A percentile compares a stretch with the other conserved stretches of the same genome.
These are phyloP conservation scores for Psilopogon haemacephalus DNA, from an alignment of 2,113 vertebrate species.

Conservation along the genomic window DNA sequence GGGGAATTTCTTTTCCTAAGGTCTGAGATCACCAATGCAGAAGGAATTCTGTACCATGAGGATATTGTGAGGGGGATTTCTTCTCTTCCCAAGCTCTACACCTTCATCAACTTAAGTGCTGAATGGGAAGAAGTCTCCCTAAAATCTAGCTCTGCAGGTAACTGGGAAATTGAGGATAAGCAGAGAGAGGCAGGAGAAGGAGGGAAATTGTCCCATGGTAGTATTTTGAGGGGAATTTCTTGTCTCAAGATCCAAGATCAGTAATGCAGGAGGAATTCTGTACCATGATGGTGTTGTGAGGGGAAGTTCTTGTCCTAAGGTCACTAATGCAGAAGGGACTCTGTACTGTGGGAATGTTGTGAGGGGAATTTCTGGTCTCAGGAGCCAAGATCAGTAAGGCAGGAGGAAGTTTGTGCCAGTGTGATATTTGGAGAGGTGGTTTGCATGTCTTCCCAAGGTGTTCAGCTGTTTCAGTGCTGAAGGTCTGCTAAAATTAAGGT, in stretches of 20 bases:
- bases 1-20: neutral
- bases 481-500: neutral
- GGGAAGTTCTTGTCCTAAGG: no score
- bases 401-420: neutral
- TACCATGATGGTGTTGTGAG: neutral
- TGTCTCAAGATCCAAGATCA: neutral
- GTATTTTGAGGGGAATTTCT: neutral
- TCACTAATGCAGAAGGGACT: no score
- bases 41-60: neutral
- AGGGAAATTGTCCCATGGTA: neutral
- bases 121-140: neutral
- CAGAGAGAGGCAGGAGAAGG: neutral
- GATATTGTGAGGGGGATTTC: neutral
- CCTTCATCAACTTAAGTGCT: neutral
- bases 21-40: neutral
- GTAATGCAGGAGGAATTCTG: neutral
- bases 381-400: neutral
- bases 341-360: no score
- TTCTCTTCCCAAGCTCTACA: neutral
- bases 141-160: neutral
- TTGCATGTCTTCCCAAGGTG: neutral
- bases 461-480: neutral
- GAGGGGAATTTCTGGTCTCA: neutral
- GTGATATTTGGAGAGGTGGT: no score
- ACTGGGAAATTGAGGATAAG: neutral